A percentile compares a stretch with the other conserved stretches of the same genome.
Conservation (phyloP, 2,797 vertebrate species). For the Dipus sagitta region DNA sequence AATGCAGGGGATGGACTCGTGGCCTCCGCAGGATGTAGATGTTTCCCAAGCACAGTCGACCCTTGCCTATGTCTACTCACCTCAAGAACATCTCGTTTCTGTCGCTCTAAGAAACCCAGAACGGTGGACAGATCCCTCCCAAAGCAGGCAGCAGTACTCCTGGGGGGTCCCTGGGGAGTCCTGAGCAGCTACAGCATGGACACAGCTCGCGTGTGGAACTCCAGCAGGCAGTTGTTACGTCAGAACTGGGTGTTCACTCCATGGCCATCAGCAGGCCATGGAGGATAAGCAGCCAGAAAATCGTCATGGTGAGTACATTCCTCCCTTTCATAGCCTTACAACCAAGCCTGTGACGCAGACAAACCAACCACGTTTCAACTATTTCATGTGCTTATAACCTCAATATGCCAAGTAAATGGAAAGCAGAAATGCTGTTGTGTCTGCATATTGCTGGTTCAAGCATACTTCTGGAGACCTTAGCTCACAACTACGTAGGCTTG, state of each 20-base stretch:
- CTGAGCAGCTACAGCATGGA: fast-evolving
- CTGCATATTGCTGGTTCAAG: not conserved
- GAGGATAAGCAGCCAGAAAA: not conserved
- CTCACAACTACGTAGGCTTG: not conserved
- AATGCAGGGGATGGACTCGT: conserved; percentile 42
- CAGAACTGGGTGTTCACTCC: not conserved
- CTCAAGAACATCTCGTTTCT: not conserved
- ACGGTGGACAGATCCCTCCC: not conserved
- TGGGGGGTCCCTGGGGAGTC: not conserved
- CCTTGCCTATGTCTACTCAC: not conserved
- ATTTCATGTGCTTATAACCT: not conserved
- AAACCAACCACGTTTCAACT: not conserved
- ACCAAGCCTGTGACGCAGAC: not conserved
- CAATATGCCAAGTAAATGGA: not conserved
- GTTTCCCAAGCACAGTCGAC: not conserved
- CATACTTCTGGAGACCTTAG: not conserved
- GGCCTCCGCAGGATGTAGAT: conserved; percentile 5
- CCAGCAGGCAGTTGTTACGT: not conserved
- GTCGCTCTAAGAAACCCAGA: not conserved
- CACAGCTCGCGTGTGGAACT: not conserved
- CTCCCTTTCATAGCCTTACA: not conserved
- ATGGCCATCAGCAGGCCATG: fast-evolving
- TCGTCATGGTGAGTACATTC: not conserved
- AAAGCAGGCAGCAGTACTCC: not conserved
- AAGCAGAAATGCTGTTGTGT: not conserved